Percentiles rank a stretch among this genome's conserved stretches.
Conservation (phyloP, 1,140 invertebrate genomes). For the Oppia nitens region DNA sequence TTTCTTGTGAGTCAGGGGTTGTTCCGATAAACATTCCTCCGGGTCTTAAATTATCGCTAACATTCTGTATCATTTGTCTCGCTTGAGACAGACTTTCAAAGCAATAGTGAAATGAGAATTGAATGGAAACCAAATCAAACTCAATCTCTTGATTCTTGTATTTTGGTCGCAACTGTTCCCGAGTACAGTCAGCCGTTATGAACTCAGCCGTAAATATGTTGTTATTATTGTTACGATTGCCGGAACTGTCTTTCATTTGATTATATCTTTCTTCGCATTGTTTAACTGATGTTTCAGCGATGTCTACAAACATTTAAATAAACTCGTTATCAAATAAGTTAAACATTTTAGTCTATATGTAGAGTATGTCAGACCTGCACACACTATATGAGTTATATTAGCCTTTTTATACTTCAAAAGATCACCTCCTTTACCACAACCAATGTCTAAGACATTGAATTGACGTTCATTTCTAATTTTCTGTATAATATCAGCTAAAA, state of each 20-base stretch:
- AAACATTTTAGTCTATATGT: not conserved
- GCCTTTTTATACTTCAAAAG: conserved; percentile 83
- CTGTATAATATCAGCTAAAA: conserved; percentile 1
- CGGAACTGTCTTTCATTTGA: conserved; percentile 15
- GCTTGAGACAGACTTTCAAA: conserved; percentile 86
- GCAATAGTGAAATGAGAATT: conserved; percentile 67
- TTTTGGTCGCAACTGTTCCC: conserved; percentile 34
- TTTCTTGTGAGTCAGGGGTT: conserved; percentile 77
- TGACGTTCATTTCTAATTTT: conserved; percentile 29
- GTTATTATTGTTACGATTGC: conserved; percentile 15
- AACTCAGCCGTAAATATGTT: conserved; percentile 64
- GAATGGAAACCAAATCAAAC: conserved; percentile 83
- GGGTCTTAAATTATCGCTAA: conserved; percentile 61
- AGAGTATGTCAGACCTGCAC: conserved; percentile 37
- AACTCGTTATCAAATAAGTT: conserved; percentile 2
- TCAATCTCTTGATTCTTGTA: conserved; percentile 39
- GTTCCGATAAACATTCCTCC: conserved; percentile 95
- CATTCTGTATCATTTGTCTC: conserved; percentile 79
- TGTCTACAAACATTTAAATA: conserved; percentile 41
- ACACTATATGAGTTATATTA: conserved; percentile 66
- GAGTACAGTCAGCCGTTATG: conserved; percentile 74
- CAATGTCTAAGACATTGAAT: conserved; percentile 39
- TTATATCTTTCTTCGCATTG: conserved; percentile 35
- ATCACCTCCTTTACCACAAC: conserved; percentile 88
- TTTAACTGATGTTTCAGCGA: conserved; percentile 75